A percentile compares a stretch with the other conserved stretches of the same genome.
These are phyloP conservation scores for Microvelia longipes DNA, from an alignment of 1,140 invertebrate genomes.

Conservation along the genomic window DNA sequence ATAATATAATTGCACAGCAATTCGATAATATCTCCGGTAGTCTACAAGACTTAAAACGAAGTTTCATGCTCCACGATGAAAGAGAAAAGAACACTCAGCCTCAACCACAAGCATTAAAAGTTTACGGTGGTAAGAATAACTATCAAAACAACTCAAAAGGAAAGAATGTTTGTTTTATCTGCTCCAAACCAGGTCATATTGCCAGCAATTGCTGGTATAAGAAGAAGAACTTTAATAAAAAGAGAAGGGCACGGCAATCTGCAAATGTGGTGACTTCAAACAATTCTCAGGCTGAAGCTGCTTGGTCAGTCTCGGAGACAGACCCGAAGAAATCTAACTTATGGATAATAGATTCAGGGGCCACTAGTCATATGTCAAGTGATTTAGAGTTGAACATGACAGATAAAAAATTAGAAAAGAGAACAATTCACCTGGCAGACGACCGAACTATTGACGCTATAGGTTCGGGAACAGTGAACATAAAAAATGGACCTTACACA, in stretches of 20 bases:
- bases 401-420: not conserved
- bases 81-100: not conserved
- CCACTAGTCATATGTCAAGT: not conserved
- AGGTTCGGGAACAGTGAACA: not conserved
- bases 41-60: not conserved
- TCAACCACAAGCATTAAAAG: not conserved
- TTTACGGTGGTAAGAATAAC: not conserved
- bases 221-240: not conserved
- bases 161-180: not conserved
- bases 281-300: not conserved
- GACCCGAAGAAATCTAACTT: not conserved
- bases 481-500: not conserved
- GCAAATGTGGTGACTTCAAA: not conserved
- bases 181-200: not conserved
- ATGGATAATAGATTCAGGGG: not conserved
- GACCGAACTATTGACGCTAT: not conserved
- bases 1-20: not conserved
- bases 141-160: not conserved
- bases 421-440: not conserved
- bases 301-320: not conserved
- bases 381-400: not conserved
- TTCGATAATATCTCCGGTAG: not conserved
- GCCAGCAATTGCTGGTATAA: not conserved
- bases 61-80: not conserved
- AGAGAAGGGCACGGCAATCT: not conserved